These are phyloP conservation scores for Danio choprae DNA, from an alignment of 2,797 vertebrate species.

Conservation along the genomic window DNA sequence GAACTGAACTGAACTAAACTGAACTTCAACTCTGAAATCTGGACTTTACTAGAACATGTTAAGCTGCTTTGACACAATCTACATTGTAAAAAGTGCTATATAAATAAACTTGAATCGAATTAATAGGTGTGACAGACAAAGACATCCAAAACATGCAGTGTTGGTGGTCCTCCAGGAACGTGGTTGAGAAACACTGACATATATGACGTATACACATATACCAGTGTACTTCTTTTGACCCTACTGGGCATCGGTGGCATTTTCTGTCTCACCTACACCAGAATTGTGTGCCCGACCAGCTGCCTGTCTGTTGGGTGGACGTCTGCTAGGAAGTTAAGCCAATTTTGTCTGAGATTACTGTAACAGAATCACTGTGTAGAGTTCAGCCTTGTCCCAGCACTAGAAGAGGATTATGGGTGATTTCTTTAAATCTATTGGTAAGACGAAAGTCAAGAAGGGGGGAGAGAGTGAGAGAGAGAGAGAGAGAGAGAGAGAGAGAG, in stretches of 20 bases:
- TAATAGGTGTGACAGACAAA: too few species aligned
- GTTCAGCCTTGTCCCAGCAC: conserved; percentile 48
- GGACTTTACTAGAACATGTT: too few species aligned
- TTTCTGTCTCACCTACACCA: neutral
- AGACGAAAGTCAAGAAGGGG: conserved; percentile 1
- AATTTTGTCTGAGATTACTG: conserved; percentile 54
- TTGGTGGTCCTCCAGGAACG: too few species aligned
- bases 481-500: neutral
- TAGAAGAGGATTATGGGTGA: conserved; percentile 54
- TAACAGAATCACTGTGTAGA: conserved; percentile 48
- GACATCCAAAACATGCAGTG: too few species aligned
- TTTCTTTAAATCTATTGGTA: conserved; percentile 53
- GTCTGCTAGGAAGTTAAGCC: conserved; percentile 46
- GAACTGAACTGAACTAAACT: too few species aligned
- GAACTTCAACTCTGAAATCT: too few species aligned
- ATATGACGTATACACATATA: neutral
- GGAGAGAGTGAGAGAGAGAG: neutral
- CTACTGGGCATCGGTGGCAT: conserved; percentile 1
- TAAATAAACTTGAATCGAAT: too few species aligned
- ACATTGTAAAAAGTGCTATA: too few species aligned
- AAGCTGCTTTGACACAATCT: too few species aligned
- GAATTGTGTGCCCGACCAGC: neutral
- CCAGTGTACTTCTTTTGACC: conserved; percentile 9
- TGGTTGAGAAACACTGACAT: too few species aligned
- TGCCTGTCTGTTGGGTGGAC: conserved; percentile 8